Evolutionary conservation across 2,797 vertebrate genomes (phyloP), one percentile per base, ranked within the genome.

Genomic region (Eleutherodactylus coqui): DNA sequence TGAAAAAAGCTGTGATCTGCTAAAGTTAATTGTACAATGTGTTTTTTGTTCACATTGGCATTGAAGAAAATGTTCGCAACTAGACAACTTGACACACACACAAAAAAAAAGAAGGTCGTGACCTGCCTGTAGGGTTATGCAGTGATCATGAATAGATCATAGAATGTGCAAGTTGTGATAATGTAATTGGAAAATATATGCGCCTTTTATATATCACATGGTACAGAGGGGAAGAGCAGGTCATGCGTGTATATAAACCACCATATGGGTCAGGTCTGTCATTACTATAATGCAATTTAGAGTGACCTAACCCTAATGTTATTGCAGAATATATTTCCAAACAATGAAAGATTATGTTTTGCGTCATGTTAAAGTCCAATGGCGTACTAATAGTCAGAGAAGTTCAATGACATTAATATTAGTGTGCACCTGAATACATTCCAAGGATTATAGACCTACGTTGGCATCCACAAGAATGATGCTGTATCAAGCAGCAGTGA

Each of bases 31-130:
- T 36, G 19, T 2, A 36, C 34, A 38, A 38, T 69, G 64, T 69
- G 64, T 69, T 32, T 64, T 64, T 14, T 70, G 34, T 41, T 41
- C 67, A 38, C 34, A 70, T 70, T 70, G 67, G 36, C 16, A 64
- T 4, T 70, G 19, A 21, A 27, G 38, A 45, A 73, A 73, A 27
- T 73, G 69, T 38, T 27, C 24, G 27, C n/a, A 73, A 73, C n/a
- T 73, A 27, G 5, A 43, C 24, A 72, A 45, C 10, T 27, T n/a
- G 41, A 70, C 5, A 27, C 10, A 43, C 38, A 43, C 5, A 27
- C 10, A 43, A 21, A 43, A 17, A 70, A 70, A 70, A 9, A 21
- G 64, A 70, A n/a, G 67, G 36, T 70, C 10, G 9, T 41, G 67
- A 70, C 69, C 24, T 73, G 11, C 69, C 69, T n/a, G 21, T 43